Percentiles rank a stretch among this genome's conserved stretches.
These are phyloP conservation scores for Bicyclus anynana DNA, from an alignment of 1,140 invertebrate species.

Conservation along the genomic window DNA sequence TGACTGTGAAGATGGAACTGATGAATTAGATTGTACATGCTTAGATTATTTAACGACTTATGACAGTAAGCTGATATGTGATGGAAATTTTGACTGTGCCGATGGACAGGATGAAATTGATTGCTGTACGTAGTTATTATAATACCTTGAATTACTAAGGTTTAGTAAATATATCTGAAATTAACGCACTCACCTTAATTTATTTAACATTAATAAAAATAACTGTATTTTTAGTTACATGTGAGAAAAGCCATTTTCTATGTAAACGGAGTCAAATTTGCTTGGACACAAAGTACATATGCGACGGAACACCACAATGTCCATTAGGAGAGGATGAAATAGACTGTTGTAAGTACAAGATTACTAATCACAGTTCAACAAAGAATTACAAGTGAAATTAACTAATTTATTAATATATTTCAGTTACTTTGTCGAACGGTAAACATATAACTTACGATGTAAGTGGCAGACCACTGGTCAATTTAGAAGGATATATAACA, in stretches of 20 bases:
- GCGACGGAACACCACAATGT: constrained; percentile 83
- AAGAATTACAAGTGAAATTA: neutral
- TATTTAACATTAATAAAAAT: constrained; percentile 35
- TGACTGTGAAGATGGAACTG: constrained; percentile 90
- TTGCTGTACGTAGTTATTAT: constrained; percentile 78
- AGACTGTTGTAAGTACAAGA: constrained; percentile 78
- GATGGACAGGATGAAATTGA: constrained; percentile 86
- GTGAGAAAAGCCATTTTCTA: constrained; percentile 75
- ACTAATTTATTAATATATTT: constrained; percentile 31
- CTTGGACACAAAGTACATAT: constrained; percentile 77
- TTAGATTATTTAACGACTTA: constrained; percentile 80
- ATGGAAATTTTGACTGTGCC: constrained; percentile 86
- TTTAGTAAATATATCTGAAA: neutral
- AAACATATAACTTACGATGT: constrained; percentile 77
- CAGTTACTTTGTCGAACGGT: constrained; percentile 82
- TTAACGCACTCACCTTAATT: constrained; percentile 35
- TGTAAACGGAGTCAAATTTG: constrained; percentile 80
- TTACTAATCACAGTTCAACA: neutral
- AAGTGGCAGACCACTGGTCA: constrained; percentile 78
- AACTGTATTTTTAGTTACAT: constrained; percentile 34
- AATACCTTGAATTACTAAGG: too few relatives aligned
- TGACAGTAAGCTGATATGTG: constrained; percentile 81
- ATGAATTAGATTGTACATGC: constrained; percentile 87
- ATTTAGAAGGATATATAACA: constrained; percentile 79
- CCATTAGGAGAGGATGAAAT: constrained; percentile 84